Conservation (phyloP, 2,797 vertebrate genomes). For the Anguilla megastoma region DNA sequence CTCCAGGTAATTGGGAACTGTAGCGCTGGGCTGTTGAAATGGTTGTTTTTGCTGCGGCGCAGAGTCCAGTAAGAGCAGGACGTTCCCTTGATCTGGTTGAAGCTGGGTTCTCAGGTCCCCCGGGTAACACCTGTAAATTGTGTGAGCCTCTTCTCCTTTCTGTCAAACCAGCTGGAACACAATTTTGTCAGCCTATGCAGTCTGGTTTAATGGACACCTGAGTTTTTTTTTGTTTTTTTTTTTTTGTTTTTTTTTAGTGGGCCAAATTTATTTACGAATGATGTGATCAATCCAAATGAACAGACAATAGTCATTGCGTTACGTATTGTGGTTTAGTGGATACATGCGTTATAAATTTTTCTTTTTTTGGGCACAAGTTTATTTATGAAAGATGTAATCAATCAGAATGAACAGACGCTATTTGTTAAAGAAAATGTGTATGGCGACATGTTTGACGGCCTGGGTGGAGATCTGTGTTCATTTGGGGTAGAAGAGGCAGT, state of each 20-base stretch:
- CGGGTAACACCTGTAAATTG: not conserved
- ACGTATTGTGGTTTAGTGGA: not conserved
- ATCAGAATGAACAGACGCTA: not conserved
- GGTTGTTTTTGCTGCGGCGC: not conserved
- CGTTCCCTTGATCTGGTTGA: not conserved
- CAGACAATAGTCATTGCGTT: not conserved
- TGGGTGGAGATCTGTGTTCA: not conserved
- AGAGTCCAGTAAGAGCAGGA: conserved; percentile 30
- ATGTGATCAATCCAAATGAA: not conserved
- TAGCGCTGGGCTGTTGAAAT: not conserved
- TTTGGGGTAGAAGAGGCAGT: not conserved
- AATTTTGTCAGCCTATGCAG: not conserved
- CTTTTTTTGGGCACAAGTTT: not conserved
- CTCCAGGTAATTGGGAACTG: not conserved
- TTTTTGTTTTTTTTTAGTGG: not conserved
- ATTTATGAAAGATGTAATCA: not conserved
- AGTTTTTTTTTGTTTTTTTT: not conserved
- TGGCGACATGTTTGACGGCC: not conserved
- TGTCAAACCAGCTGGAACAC: not conserved
- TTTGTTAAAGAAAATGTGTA: not conserved
- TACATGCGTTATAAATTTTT: not conserved
- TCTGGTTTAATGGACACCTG: not conserved
- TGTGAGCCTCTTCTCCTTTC: not conserved
- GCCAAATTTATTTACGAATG: not conserved
- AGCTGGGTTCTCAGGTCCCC: not conserved